Percentiles rank a stretch among this genome's conserved stretches.
Conservation (phyloP, 2,888 invertebrate genomes). For the Merodon equestris region DNA sequence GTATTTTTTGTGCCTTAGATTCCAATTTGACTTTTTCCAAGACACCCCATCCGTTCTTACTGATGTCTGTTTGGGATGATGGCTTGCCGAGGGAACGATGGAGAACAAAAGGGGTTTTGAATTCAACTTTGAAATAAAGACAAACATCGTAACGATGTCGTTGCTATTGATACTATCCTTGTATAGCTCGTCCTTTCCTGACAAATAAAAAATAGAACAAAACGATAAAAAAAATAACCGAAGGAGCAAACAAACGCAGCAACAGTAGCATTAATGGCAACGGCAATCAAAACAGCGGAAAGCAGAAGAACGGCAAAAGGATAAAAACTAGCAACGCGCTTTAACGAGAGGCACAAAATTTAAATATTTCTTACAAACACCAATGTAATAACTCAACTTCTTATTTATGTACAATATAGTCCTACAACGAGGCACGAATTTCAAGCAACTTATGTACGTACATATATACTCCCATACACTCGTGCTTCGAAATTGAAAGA, state of each 20-base stretch:
- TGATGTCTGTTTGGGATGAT: neutral
- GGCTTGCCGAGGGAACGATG: neutral
- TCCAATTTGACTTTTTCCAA: slow-evolving; percentile 65
- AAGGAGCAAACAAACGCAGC: too few species aligned
- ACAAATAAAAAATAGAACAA: too few species aligned
- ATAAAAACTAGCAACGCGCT: neutral
- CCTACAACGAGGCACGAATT: slow-evolving; percentile 23
- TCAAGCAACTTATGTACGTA: slow-evolving; percentile 12
- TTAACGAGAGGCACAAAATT: slow-evolving; percentile 55
- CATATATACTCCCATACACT: neutral
- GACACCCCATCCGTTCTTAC: slow-evolving; percentile 12
- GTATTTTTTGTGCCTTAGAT: slow-evolving; percentile 67
- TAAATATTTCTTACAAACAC: slow-evolving; percentile 63
- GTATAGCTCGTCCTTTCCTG: too few species aligned
- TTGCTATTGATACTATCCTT: slow-evolving; percentile 10
- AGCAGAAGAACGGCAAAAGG: slow-evolving; percentile 12
- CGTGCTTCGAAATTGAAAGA: slow-evolving; percentile 37
- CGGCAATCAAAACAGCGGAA: slow-evolving; percentile 10
- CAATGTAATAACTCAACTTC: slow-evolving; percentile 61
- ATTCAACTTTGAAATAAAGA: slow-evolving; percentile 46
- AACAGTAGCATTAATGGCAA: neutral
- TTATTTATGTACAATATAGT: slow-evolving; percentile 46
- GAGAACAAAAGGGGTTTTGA: slow-evolving; percentile 12
- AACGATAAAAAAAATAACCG: too few species aligned
- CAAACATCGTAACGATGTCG: slow-evolving; percentile 30